Evolutionary conservation across 2,113 vertebrate genomes (phyloP).

Genomic region (Scolopax mira): DNA sequence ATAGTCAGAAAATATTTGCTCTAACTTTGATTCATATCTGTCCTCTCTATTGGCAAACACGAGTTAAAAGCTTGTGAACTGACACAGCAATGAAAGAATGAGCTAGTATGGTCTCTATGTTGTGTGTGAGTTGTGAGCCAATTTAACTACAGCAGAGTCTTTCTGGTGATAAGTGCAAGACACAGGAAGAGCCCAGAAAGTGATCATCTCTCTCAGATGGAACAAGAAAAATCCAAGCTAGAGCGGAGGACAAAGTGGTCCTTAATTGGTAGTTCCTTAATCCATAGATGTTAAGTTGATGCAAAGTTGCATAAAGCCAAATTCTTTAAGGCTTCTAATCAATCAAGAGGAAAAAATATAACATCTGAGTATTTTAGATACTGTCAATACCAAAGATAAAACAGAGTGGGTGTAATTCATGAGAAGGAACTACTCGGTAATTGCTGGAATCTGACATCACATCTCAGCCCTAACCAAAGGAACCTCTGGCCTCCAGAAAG

Average conservation of each 20-base stretch:
- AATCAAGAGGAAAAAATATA: neutral
- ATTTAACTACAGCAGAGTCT: neutral
- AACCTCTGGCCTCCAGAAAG: neutral
- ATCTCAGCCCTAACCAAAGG: neutral
- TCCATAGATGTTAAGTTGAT: neutral
- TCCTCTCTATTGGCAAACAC: neutral
- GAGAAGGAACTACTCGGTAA: neutral
- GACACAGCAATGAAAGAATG: neutral
- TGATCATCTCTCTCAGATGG: neutral
- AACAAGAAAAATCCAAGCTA: neutral
- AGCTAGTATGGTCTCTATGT: neutral
- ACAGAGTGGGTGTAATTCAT: neutral
- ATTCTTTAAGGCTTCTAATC: neutral
- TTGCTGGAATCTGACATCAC: neutral
- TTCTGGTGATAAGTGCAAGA: neutral
- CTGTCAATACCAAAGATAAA: neutral
- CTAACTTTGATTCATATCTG: slow-evolving; percentile 5
- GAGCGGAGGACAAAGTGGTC: neutral
- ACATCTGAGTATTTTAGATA: neutral
- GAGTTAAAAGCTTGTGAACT: neutral
- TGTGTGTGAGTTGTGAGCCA: neutral
- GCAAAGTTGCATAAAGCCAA: neutral
- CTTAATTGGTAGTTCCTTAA: neutral
- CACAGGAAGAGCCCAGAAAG: neutral
- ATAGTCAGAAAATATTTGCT: slow-evolving; percentile 25